Evolutionary conservation across 2,888 invertebrate species (phyloP).

Genomic region (Caenorhabditis japonica): DNA sequence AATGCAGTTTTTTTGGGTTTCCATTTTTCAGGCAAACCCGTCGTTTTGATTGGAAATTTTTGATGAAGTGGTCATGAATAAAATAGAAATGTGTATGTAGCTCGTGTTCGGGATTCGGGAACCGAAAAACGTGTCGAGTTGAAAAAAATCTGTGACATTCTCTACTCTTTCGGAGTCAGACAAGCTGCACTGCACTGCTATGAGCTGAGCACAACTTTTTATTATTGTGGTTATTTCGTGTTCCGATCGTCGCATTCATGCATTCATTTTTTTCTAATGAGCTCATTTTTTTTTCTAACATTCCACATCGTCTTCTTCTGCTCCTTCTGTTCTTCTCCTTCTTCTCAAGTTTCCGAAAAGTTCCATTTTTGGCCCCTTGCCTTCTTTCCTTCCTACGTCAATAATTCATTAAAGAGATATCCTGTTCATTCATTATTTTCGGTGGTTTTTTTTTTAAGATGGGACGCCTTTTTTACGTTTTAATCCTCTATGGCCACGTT

Average conservation of each 20-base stretch:
- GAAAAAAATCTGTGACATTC: slow-evolving; percentile 18
- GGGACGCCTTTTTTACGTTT: too few species aligned
- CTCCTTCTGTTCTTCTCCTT: background rate
- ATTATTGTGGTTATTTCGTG: slow-evolving; percentile 1
- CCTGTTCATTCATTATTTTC: too few species aligned
- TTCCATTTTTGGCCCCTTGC: slow-evolving; percentile 13
- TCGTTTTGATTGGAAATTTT: slow-evolving; percentile 37
- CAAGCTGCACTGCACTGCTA: slow-evolving; percentile 13
- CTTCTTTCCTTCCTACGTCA: slow-evolving; percentile 2
- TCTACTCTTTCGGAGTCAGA: slow-evolving; percentile 28
- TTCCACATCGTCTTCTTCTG: background rate
- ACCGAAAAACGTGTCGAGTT: slow-evolving; percentile 22
- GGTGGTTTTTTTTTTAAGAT: too few species aligned
- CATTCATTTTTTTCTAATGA: background rate
- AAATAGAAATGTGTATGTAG: slow-evolving; percentile 40
- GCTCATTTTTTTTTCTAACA: background rate
- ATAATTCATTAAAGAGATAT: slow-evolving; percentile 13
- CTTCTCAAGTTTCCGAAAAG: background rate
- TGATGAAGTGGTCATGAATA: slow-evolving; percentile 52
- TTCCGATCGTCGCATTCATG: too few species aligned
- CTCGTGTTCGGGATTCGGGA: slow-evolving; percentile 14
- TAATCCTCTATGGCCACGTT: too few species aligned
- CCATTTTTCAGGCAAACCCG: too few species aligned
- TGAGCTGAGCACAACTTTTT: slow-evolving; percentile 1
- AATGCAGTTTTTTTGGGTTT: too few species aligned